Percentiles rank a stretch among this genome's conserved stretches.
phyloP scores from a whole-genome alignment of 2,113 vertebrate species.

The Lynx canadensis region DNA sequence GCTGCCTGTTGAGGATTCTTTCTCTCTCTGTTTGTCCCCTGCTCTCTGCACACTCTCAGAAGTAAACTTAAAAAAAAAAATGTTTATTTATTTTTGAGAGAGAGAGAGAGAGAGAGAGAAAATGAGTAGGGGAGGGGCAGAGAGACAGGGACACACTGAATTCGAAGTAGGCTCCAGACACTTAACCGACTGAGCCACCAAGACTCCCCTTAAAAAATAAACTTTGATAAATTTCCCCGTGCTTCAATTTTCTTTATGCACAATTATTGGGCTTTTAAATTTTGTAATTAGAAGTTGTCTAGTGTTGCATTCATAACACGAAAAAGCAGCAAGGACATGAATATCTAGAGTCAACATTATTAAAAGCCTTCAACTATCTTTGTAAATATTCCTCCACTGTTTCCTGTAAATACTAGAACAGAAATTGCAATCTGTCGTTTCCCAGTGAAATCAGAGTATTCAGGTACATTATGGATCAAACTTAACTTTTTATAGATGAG shows the following conservation, averaged over 20 bases:
- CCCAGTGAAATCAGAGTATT: conserved; percentile 16
- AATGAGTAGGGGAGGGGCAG: too few species aligned
- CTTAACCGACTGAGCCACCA: too few species aligned
- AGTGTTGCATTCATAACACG: background rate
- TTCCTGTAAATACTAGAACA: background rate
- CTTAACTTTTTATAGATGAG: background rate
- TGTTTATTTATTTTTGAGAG: too few species aligned
- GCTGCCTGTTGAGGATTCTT: too few species aligned
- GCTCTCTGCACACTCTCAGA: too few species aligned
- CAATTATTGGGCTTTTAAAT: background rate
- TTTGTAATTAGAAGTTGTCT: background rate
- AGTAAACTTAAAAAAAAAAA: too few species aligned
- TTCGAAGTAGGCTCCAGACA: too few species aligned
- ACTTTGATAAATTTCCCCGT: background rate
- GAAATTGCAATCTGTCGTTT: background rate
- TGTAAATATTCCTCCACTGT: background rate
- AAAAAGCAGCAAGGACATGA: background rate
- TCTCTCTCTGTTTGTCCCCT: too few species aligned
- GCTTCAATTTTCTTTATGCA: background rate
- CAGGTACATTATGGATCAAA: background rate
- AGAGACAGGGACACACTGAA: too few species aligned
- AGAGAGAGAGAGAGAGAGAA: too few species aligned
- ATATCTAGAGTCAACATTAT: background rate
- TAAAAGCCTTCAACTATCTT: background rate
- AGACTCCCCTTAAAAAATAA: too few species aligned